Evolutionary conservation across 2,888 invertebrate genomes (phyloP), one percentile per base, ranked within the genome.

Genomic region (Ophion slaviceki): DNA sequence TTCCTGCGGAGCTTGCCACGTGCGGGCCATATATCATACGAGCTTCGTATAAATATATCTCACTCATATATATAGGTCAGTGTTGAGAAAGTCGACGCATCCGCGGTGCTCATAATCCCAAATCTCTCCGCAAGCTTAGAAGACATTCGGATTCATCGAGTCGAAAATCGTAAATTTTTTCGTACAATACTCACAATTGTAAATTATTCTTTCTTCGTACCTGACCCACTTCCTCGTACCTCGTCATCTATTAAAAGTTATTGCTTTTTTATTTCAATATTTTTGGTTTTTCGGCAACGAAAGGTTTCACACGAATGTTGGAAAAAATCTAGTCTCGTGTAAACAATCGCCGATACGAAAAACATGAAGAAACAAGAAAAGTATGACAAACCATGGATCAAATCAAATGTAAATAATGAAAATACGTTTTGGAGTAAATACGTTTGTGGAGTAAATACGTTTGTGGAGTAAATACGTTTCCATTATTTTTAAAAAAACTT

Each of bases 1-100:
- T 70, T 84, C 76, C 80, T 75, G 71, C 45, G 47, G 59, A 76
- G 80, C 66, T 71, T 70, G 70, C 68, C 75, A 70, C 79, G 74
- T 80, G 74, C 74, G 75, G 20, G 57, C 77, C 45, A 57, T 59
- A 72, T 66, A 70, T 59, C 45, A 40, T 36, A 67, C 36, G 7
- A 17, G n/a, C 59, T 47, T 62, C 45, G 32, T 62, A 24, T 47
- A 61, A 62, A 62, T 40, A 61, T 62, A 17, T 62, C 53, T 53
- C 53, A 14, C 17, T 53, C 14, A 53, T 53, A 14, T 17, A 45
- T 28, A 57, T 71, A 32, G 53, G 53, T 71, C 24, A 36, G 28
- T 71, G 14, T 71, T 17, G 7, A 70, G 47, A 70, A 70, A 70
- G 47, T 14, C 53, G 53, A 70, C 17, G 47, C 53, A 53, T 53